phyloP scores from a whole-genome alignment of 2,113 vertebrate genomes.

The Felis catus region DNA sequence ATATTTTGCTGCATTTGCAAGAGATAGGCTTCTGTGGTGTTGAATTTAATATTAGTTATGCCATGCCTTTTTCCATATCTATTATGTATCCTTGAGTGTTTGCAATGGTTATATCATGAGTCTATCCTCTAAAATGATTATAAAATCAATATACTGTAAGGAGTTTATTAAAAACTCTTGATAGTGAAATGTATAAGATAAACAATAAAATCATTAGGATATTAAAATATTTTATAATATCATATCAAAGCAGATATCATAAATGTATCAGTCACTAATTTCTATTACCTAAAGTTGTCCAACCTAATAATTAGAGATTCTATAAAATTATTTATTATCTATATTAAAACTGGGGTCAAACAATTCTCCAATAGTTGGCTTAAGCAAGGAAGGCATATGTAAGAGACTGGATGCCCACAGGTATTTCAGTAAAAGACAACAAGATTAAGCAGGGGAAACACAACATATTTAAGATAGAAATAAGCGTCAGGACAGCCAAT shows the following conservation, averaged over 20 bases:
- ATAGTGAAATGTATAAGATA: neutral
- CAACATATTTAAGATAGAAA: neutral
- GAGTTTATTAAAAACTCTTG: neutral
- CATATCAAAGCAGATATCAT: neutral
- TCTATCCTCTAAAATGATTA: neutral
- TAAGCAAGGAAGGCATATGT: neutral
- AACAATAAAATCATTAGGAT: neutral
- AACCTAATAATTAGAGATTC: neutral
- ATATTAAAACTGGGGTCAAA: neutral
- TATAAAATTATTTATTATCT: neutral
- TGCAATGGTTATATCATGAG: neutral
- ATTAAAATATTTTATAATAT: neutral
- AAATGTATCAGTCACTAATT: neutral
- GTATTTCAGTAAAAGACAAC: neutral
- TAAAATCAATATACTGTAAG: neutral
- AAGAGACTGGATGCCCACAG: neutral
- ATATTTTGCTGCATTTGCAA: neutral
- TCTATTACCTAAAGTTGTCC: neutral
- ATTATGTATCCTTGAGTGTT: neutral
- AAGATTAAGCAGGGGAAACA: neutral
- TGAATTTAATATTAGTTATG: neutral
- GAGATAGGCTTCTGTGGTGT: neutral
- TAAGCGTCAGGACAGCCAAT: neutral
- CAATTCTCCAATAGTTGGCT: neutral
- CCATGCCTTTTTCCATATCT: neutral